phyloP scores from a whole-genome alignment of 1,140 invertebrate species.

The Leguminivora glycinivorella region DNA sequence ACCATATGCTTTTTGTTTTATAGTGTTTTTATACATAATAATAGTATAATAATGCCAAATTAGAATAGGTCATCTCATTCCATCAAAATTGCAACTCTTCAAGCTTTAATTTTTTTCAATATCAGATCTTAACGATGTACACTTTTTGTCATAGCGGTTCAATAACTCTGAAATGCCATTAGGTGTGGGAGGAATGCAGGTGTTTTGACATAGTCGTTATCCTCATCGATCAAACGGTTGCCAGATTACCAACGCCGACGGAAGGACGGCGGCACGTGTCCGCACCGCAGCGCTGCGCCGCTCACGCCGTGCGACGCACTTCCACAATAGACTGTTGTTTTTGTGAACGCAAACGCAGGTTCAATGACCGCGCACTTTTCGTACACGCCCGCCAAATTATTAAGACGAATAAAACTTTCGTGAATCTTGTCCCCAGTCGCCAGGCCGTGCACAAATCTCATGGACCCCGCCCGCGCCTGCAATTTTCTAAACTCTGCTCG shows the following conservation, averaged over 20 bases:
- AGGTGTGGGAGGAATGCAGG: not conserved
- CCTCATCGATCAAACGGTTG: constrained; percentile 7
- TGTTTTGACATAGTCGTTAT: not conserved
- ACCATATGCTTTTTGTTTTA: too few relatives aligned
- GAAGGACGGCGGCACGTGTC: constrained; percentile 27
- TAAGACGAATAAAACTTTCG: constrained; percentile 40
- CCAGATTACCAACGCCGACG: not conserved
- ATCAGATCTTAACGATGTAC: not conserved
- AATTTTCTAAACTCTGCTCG: constrained; percentile 20
- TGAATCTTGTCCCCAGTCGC: constrained; percentile 15
- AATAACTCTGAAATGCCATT: not conserved
- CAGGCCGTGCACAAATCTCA: constrained; percentile 6
- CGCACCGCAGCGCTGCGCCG: constrained; percentile 32
- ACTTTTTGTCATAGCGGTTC: not conserved
- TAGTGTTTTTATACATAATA: too few relatives aligned
- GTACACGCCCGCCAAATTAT: constrained; percentile 48
- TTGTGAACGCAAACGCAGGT: constrained; percentile 45
- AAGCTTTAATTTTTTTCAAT: too few relatives aligned
- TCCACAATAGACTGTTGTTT: constrained; percentile 61
- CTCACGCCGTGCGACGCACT: constrained; percentile 49
- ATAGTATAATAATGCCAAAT: too few relatives aligned
- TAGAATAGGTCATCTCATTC: too few relatives aligned
- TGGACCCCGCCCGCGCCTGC: not conserved
- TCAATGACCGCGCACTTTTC: constrained; percentile 59
- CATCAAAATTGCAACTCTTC: too few relatives aligned